These are phyloP conservation scores for Limnephilus rhombicus DNA, from an alignment of 2,888 invertebrate genomes.

Conservation along the genomic window DNA sequence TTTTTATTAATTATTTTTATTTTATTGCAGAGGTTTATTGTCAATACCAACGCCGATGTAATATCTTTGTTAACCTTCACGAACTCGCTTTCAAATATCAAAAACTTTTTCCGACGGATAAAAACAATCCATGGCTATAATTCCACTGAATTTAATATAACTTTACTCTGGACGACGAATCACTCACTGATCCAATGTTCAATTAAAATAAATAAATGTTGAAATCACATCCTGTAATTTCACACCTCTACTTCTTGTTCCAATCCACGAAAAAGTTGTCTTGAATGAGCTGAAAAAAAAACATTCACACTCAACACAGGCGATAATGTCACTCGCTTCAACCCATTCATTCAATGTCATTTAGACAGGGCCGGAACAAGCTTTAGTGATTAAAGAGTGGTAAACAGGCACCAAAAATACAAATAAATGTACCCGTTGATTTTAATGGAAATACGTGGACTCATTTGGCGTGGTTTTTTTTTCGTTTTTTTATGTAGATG, in stretches of 20 bases:
- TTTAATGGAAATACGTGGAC: not conserved
- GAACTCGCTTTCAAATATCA: not conserved
- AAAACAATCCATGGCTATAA: not conserved
- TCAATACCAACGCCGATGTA: not conserved
- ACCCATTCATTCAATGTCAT: conserved; percentile 49
- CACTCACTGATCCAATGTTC: not conserved
- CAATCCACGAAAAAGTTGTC: conserved; percentile 27
- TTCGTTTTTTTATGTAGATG: no score
- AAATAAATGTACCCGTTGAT: not conserved
- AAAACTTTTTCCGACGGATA: not conserved
- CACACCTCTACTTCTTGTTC: conserved; percentile 26
- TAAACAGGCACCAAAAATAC: not conserved
- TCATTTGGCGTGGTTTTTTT: no score
- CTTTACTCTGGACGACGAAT: not conserved
- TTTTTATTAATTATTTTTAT: no score
- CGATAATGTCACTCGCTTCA: conserved; percentile 44
- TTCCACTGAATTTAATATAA: not conserved
- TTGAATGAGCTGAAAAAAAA: conserved; percentile 36
- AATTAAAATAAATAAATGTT: not conserved
- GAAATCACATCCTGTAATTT: conserved; percentile 33
- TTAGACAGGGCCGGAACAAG: not conserved
- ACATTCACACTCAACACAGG: conserved; percentile 37
- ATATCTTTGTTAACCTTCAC: not conserved
- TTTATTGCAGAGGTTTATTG: no score
- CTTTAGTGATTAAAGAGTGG: not conserved